phyloP scores from a whole-genome alignment of 1,140 invertebrate species.

The Eufriesea mexicana region DNA sequence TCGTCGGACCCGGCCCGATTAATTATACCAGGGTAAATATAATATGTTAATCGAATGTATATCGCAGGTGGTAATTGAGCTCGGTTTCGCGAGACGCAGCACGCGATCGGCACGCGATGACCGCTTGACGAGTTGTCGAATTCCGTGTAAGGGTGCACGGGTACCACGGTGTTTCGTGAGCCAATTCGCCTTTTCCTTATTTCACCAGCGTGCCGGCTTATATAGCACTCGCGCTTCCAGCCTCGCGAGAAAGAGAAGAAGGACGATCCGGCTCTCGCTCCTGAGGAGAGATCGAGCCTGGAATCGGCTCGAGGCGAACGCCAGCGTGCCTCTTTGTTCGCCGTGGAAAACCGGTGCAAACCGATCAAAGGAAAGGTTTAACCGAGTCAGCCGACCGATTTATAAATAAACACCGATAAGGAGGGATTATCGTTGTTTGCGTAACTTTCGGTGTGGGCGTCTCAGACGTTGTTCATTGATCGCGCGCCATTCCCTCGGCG shows the following conservation, averaged over 20 bases:
- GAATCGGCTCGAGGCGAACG: too few relatives aligned
- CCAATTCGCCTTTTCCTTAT: constrained; percentile 11
- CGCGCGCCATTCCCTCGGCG: constrained; percentile 30
- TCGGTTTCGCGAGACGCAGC: constrained; percentile 36
- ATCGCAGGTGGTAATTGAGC: constrained; percentile 53
- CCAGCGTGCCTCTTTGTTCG: constrained; percentile 3
- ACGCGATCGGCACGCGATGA: constrained; percentile 51
- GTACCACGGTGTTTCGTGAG: neutral
- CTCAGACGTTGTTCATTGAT: constrained; percentile 56
- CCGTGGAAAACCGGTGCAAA: constrained; percentile 28
- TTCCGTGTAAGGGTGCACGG: constrained; percentile 2
- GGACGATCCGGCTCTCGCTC: too few relatives aligned
- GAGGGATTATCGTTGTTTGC: constrained; percentile 65
- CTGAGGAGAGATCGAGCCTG: too few relatives aligned
- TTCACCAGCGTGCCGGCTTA: neutral
- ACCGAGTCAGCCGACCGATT: constrained; percentile 18
- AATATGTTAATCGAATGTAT: constrained; percentile 59
- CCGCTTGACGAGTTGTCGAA: constrained; percentile 27
- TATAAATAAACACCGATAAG: constrained; percentile 65
- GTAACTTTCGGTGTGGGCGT: constrained; percentile 63
- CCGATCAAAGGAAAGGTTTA: constrained; percentile 14
- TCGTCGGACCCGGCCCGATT: neutral
- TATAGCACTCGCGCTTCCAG: neutral
- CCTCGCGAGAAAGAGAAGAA: neutral
- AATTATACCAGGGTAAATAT: constrained; percentile 59